Evolutionary conservation across 2,888 invertebrate species (phyloP), one percentile per base, ranked within the genome.

Genomic region (Brachycybe producta): DNA sequence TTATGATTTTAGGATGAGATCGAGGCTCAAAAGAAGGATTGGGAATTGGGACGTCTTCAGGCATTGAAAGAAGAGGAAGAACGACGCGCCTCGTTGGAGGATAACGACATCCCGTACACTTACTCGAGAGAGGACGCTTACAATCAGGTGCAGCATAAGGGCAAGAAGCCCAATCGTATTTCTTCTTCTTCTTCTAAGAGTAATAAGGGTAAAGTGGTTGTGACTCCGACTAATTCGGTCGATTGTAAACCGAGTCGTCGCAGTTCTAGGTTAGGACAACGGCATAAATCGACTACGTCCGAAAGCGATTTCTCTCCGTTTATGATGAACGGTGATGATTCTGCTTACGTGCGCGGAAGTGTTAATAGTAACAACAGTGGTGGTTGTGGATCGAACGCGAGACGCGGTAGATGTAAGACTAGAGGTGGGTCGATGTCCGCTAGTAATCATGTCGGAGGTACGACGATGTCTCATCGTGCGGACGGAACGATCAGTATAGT

Each of bases 141-240:
- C 61, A 83, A 83, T 74, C 84, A 86, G 85, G 85, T 86, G 79
- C 80, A n/a, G n/a, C n/a, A 79, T 77, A 77, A 71, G 32, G 32
- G 8, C 32, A 30, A 30, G 32, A 30, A n/a, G 32, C 8, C 8
- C 32, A 30, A n/a, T n/a, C 8, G 32, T 11, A n/a, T n/a, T n/a
- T n/a, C n/a, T n/a, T n/a, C n/a, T n/a, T n/a, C n/a, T n/a, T n/a
- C n/a, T n/a, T n/a, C n/a, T n/a, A n/a, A n/a, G n/a, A 30, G 8
- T 11, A 8, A 8, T 8, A 30, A n/a, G n/a, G 32, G 32, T 11
- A n/a, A 11, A n/a, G n/a, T 8, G 32, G 8, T n/a, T n/a, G n/a
- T 8, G 32, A n/a, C 32, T 8, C 8, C 32, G 8, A 30, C 32
- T 8, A 11, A 8, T 30, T 8, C n/a, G n/a, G 8, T n/a, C 8